Conservation (phyloP, 2,888 invertebrate genomes). For the Cephus sareptanus region DNA sequence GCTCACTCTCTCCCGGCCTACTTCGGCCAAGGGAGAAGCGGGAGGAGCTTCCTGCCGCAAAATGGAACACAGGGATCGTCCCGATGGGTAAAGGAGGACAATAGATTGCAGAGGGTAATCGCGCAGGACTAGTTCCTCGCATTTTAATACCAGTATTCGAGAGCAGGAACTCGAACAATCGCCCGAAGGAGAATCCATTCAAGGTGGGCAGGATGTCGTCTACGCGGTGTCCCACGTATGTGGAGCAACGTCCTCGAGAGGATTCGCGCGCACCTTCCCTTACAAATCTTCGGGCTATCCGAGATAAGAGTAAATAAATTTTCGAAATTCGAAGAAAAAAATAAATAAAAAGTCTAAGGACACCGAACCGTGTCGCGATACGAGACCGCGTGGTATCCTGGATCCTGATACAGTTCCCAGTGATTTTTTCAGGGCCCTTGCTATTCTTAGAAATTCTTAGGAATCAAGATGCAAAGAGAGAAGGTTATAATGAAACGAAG, state of each 20-base stretch:
- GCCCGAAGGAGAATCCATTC: constrained; percentile 9
- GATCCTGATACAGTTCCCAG: not conserved
- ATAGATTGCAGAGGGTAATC: not conserved
- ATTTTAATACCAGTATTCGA: constrained; percentile 58
- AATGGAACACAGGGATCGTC: constrained; percentile 20
- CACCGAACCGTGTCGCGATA: not conserved
- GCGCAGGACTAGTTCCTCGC: constrained; percentile 53
- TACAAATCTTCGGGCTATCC: not conserved
- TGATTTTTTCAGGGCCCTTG: not conserved
- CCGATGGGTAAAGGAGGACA: constrained; percentile 2
- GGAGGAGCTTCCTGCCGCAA: constrained; percentile 20
- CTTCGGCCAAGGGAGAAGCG: not conserved
- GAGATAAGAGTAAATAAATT: not conserved
- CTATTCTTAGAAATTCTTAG: not conserved
- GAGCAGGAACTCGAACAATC: constrained; percentile 62
- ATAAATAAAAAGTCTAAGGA: not conserved
- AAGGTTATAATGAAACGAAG: not conserved
- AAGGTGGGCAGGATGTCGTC: constrained; percentile 19
- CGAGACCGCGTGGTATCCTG: not conserved
- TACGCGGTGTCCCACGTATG: not conserved
- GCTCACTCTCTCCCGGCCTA: not conserved
- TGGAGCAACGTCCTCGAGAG: constrained; percentile 8
- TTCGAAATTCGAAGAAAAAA: not conserved
- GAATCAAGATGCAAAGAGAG: not conserved
- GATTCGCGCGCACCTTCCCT: not conserved